phyloP scores from a whole-genome alignment of 2,888 invertebrate genomes.

The Pemphredon lugubris region DNA sequence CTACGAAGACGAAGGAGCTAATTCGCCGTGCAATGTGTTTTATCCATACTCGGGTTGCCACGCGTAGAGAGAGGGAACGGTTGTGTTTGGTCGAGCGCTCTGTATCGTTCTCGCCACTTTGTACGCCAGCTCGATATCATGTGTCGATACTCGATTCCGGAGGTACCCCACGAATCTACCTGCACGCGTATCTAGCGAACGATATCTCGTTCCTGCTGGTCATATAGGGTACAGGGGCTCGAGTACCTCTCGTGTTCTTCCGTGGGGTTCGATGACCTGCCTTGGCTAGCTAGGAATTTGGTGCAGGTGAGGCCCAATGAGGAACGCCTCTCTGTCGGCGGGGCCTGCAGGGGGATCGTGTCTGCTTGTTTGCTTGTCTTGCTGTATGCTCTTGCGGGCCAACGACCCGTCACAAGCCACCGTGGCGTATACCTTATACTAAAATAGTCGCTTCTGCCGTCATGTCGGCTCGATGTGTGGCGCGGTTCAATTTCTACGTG shows the following conservation, averaged over 20 bases:
- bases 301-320: conserved; percentile 78
- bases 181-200: conserved; percentile 16
- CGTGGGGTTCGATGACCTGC: conserved; percentile 73
- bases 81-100: conserved; percentile 1
- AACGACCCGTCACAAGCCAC: conserved; percentile 65
- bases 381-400: conserved; percentile 66
- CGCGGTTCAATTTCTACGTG: not conserved
- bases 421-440: conserved; percentile 43
- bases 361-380: conserved; percentile 64
- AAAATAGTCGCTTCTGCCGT: conserved; percentile 44
- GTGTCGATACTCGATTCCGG: conserved; percentile 14
- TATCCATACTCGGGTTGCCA: conserved; percentile 16
- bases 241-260: conserved; percentile 61
- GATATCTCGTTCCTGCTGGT: conserved; percentile 51
- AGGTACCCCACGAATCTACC: conserved; percentile 9
- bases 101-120: too few species aligned
- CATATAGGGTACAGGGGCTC: conserved; percentile 55
- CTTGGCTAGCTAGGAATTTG: conserved; percentile 78
- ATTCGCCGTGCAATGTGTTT: not conserved
- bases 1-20: not conserved
- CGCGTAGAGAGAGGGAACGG: conserved; percentile 6
- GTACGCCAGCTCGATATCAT: conserved; percentile 30
- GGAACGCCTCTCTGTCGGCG: conserved; percentile 60
- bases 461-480: conserved; percentile 22
- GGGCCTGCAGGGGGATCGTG: conserved; percentile 61